Evolutionary conservation across 2,113 vertebrate genomes (phyloP).

Genomic region (Sapajus apella): DNA sequence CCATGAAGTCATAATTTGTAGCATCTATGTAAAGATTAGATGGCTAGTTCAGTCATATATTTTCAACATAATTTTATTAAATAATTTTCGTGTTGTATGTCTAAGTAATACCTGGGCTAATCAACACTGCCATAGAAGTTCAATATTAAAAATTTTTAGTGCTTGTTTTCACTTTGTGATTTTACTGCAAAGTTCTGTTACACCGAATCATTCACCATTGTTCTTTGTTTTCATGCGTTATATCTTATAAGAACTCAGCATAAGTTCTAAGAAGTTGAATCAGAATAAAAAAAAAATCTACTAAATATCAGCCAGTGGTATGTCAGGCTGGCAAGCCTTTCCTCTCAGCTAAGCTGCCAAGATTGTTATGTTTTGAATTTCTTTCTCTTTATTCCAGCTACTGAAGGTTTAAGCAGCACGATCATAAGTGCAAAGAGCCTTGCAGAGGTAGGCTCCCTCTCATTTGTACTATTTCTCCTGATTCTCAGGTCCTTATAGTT

Average conservation of each 20-base stretch:
- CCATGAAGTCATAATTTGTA: not conserved
- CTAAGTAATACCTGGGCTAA: not conserved
- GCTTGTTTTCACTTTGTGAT: slow-evolving; percentile 1
- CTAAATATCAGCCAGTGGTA: not conserved
- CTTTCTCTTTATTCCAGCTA: not conserved
- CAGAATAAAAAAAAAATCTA: not conserved
- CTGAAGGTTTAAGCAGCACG: not conserved
- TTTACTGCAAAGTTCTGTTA: not conserved
- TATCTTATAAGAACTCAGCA: not conserved
- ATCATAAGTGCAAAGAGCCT: not conserved
- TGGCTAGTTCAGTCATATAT: not conserved
- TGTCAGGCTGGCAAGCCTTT: not conserved
- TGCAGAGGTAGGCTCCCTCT: not conserved
- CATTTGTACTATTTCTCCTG: not conserved
- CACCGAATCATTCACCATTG: not conserved
- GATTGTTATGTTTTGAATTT: not conserved
- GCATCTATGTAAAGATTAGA: not conserved
- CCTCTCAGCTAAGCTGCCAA: not conserved
- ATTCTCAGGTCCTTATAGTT: not conserved
- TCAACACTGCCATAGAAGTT: not conserved
- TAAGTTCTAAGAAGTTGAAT: not conserved
- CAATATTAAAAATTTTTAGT: not conserved
- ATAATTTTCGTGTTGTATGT: not conserved
- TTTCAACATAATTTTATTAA: not conserved
- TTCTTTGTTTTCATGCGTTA: not conserved